Evolutionary conservation across 2,888 invertebrate species (phyloP), one percentile per base, ranked within the genome.

Genomic region (Mylabris sibirica): DNA sequence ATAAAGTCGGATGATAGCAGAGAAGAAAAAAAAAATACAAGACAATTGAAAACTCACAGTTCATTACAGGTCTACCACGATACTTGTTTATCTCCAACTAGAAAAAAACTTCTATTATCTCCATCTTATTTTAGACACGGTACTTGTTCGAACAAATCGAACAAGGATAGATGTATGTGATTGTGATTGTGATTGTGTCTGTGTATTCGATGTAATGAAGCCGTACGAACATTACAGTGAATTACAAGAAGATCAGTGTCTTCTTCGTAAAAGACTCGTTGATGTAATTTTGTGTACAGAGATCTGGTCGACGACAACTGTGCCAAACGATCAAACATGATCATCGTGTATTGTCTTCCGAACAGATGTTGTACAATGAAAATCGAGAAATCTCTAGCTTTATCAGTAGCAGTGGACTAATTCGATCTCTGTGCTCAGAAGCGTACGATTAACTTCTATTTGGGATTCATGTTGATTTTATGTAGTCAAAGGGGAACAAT

Each of bases 211-310:
- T 76, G 78, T 80, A 83, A 82, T 83, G 82, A 82, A 82, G 83
- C 80, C 77, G 81, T 82, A 80, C 75, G 76, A 8, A 82, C 82
- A 82, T 82, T 82, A 82, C 80, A 80, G 81, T 82, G 81, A 83
- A 82, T 83, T 82, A 82, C 81, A 82, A 75, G 79, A 78, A 80
- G 77, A 82, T 82, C 82, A 82, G 82, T 81, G 82, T 82, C 82
- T 79, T 79, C 79, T 78, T n/a, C n/a, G n/a, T 72, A 77, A 81
- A 82, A 82, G 79, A 79, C 79, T 75, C 76, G 73, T 76, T 75
- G 75, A 9, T 11, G 44, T 6, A 2, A 17, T 44, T 17, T 44
- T 44, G 44, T 20, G 49, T 20, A 11, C 20, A 49, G 8, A 30
- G 30, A 30, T 30, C 6, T 1, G 0, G 1, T 5, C 17, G 20